A percentile compares a stretch with the other conserved stretches of the same genome.
phyloP scores from a whole-genome alignment of 1,140 invertebrate genomes.

The Lysiphlebus fabarum region DNA sequence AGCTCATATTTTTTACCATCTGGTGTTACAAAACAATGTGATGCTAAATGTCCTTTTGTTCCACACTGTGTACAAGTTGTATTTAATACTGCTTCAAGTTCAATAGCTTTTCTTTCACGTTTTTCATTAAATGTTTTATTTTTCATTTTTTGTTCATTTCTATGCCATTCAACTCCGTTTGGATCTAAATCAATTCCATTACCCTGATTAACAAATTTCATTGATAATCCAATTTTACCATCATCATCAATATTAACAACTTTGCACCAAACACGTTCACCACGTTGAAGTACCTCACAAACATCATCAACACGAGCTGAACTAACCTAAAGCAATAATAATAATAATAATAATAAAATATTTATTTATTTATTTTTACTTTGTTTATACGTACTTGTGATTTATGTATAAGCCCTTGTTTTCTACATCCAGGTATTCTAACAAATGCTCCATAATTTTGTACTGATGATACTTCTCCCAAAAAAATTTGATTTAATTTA shows the following conservation, averaged over 20 bases:
- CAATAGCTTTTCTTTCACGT: constrained; percentile 39
- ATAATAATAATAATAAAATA: neutral
- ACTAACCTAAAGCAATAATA: constrained; percentile 35
- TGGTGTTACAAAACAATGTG: constrained; percentile 48
- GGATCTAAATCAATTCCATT: constrained; percentile 52
- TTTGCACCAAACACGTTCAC: constrained; percentile 53
- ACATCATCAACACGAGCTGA: constrained; percentile 47
- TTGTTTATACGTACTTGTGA: constrained; percentile 33
- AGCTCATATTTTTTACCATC: constrained; percentile 51
- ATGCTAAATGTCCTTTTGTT: constrained; percentile 47
- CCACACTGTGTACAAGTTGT: constrained; percentile 51
- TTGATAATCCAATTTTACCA: constrained; percentile 52
- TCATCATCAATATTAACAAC: constrained; percentile 47
- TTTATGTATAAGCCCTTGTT: constrained; percentile 49
- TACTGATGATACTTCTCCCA: constrained; percentile 46
- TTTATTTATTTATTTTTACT: neutral
- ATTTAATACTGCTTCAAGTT: constrained; percentile 50
- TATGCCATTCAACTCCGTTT: constrained; percentile 47
- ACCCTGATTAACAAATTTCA: constrained; percentile 54
- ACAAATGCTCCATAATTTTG: constrained; percentile 55
- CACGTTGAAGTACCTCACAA: constrained; percentile 46
- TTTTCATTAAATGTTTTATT: constrained; percentile 17
- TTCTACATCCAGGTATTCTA: constrained; percentile 47
- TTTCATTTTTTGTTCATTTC: constrained; percentile 46
- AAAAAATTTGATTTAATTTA: constrained; percentile 45